Evolutionary conservation across 2,888 invertebrate species (phyloP), one percentile per base, ranked within the genome.

Genomic region (Allolobophora icterica): DNA sequence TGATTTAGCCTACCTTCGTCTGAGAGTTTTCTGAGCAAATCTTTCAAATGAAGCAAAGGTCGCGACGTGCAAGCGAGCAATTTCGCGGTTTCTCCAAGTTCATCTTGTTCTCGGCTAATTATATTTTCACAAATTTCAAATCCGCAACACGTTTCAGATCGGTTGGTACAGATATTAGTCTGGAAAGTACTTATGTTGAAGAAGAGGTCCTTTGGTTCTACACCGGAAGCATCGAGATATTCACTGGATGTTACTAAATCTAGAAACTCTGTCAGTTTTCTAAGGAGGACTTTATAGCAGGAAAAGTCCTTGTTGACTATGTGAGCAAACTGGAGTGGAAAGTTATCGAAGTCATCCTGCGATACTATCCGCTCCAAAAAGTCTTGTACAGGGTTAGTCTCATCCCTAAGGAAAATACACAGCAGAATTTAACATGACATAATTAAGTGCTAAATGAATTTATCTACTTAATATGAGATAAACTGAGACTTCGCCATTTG

Each of bases 111-210:
- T 71, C n/a, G 71, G n/a, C n/a, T n/a, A 13, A 71, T 71, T 71
- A 71, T 71, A 71, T n/a, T 71, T 71, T 71, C n/a, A 71, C 71
- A 71, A 71, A 71, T 71, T n/a, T 71, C 71, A n/a, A 71, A 71
- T 71, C 71, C n/a, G 17, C 8, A n/a, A 71, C 30, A 71, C 4
- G 30, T 8, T 11, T 71, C 71, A n/a, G 71, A 71, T n/a, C 17
- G 71, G 5, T n/a, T 71, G 71, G 8, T 11, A 0, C n/a, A n/a
- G n/a, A 71, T 71, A 13, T 71, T 8, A 6, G n/a, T 71, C 71
- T 71, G 71, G 13, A 71, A 71, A 71, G 30, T 71, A 71, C 71
- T 71, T 71, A 71, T 71, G 17, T 71, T 71, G 11, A 71, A 71
- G n/a, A 71, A 71, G n/a, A 71, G n/a, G 17, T 71, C 71, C 71